Base-by-base conservation (phyloP, 2,113 vertebrate genomes). In the Dipodomys stephensi region DNA sequence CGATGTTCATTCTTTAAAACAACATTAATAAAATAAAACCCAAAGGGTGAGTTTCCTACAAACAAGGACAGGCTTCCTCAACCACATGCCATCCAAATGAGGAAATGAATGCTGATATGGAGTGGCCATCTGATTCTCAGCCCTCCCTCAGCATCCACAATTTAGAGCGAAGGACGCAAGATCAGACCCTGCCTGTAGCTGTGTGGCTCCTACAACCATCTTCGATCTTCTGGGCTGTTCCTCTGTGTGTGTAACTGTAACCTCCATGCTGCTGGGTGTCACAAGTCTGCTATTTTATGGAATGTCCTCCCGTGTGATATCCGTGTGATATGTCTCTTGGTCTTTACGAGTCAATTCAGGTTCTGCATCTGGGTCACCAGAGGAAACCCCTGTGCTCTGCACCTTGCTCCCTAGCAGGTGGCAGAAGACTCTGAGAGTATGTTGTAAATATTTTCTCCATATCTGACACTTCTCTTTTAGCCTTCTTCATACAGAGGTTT, bases 161-260 rank as follows among this genome's bases (percentile, higher is more conserved):
- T 57, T 23, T 0, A 20, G 0, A 1, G 73, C 0, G 8, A 12
- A 32, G 60, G 7, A 1, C 2, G 19, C 64, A 2, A 7, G 53
- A 2, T 0, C 1, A 4, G 0, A 1, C 65, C 82, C 19, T 1
- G 10, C 0, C 0, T 18, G 32, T 5, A 0, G n/a, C 0, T 6
- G 22, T 20, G 0, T 0, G 8, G 3, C 39, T 20, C 35, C 53
- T 18, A 57, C 53, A 13, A 20, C 19, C 46, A 10, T 13, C 0
- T 30, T 16, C 20, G 27, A 15, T 13, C 0, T 30, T 16, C 23
- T 25, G 1, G 4, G 10, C 65, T 7, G 22, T 4, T 3, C 65
- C 19, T 8, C 3, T 22, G 3, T 19, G 44, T 9, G 8, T 1
- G 5, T 0, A 8, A 9, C 27, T 1, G 5, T 0, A 8, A 9